Percentiles rank a stretch among this genome's conserved stretches.
Evolutionary conservation across 2,113 vertebrate species (phyloP).

Genomic region (Albula glossodonta): DNA sequence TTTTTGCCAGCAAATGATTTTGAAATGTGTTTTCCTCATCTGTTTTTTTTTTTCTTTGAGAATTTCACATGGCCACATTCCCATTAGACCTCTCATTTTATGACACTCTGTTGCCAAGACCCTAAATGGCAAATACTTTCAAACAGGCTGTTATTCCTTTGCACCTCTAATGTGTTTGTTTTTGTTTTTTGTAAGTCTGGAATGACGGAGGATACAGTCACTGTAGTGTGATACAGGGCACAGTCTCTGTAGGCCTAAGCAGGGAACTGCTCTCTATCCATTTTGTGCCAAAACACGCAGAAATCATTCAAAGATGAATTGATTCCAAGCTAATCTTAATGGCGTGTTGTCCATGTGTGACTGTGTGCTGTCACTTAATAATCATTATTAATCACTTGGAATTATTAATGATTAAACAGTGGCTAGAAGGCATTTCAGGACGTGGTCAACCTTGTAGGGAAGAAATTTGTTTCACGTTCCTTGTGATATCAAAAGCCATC

Average conservation of each 20-base stretch:
- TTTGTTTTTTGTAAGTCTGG: neutral
- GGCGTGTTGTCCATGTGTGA: neutral
- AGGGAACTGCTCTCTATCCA: neutral
- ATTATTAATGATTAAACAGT: conserved; percentile 23
- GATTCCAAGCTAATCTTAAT: conserved; percentile 7
- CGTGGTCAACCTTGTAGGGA: conserved; percentile 19
- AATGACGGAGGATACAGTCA: neutral
- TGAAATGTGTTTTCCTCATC: conserved; percentile 1
- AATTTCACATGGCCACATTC: neutral
- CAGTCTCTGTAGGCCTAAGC: neutral
- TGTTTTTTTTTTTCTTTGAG: neutral
- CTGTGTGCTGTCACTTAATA: conserved; percentile 10
- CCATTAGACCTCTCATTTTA: neutral
- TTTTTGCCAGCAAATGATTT: neutral
- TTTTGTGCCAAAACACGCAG: neutral
- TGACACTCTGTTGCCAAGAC: neutral
- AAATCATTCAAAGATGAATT: conserved; percentile 7
- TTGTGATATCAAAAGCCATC: conserved; percentile 19
- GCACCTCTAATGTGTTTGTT: neutral
- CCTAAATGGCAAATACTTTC: neutral
- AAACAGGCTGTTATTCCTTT: neutral
- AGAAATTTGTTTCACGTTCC: conserved; percentile 16
- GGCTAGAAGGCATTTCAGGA: conserved; percentile 3
- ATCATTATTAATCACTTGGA: conserved; percentile 22
- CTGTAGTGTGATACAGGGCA: no score